Evolutionary conservation across 2,113 vertebrate species (phyloP), one percentile per base, ranked within the genome.

Genomic region (Murina feae): DNA sequence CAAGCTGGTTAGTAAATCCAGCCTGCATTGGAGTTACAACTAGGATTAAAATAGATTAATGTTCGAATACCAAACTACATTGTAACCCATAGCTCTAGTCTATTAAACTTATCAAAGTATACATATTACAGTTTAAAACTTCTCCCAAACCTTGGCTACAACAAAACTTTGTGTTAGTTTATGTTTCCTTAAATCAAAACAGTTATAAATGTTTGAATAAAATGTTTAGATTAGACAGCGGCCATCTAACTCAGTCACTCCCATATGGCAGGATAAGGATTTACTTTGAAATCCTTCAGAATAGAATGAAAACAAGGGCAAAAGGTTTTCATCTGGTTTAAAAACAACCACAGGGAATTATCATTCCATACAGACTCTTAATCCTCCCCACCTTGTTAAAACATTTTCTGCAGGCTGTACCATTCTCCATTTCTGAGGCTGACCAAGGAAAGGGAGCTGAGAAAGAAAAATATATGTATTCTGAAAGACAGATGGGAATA

Each of bases 21-120:
- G 49, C 17, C 75, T 95, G 65, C 28, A 10, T 0, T 75, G 28
- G 51, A 92, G 82, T 90, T 83, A 37, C 53, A 95, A 83, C 21
- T 44, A 88, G 47, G 76, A 91, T 85, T 51, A 96, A 94, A 89
- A 69, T 10, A 89, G 35, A 82, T 94, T 90, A 82, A 82, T 53
- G 63, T 65, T 81, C 25, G 14, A 93, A 96, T 35, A 60, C 79
- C 53, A 79, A 91, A 81, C 53, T 84, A 91, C 32, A 44, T 13
- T 58, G 5, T 75, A 96, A 86, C 17, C 4, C n/a, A 63, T 9
- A 14, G 37, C 2, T 25, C 49, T 39, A 86, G 69, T 25, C 9
- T 84, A 49, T 44, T 35, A 60, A 69, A 82, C 53, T 69, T 69
- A 94, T 90, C 58, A 75, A 78, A 49, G n/a, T 32, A 11, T 30